phyloP scores from a whole-genome alignment of 2,797 vertebrate genomes.

The Valencia hispanica region DNA sequence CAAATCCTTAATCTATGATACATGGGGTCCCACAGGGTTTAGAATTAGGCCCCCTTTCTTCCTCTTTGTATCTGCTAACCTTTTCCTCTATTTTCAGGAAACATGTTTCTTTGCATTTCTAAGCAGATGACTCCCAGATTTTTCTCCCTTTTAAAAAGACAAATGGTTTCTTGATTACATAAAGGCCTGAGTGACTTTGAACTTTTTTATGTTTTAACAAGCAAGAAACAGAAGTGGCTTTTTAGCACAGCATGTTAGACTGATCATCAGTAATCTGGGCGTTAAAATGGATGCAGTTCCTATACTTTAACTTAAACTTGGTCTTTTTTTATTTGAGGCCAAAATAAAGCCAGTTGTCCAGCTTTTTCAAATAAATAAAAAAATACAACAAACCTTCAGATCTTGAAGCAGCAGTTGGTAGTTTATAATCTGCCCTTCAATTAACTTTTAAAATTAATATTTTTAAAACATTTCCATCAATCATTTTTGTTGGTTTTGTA shows the following conservation, averaged over 20 bases:
- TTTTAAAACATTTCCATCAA: not conserved
- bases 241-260: too few species aligned
- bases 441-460: not conserved
- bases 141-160: not conserved
- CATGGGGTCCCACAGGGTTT: not conserved
- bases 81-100: too few species aligned
- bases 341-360: too few species aligned
- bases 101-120: not conserved
- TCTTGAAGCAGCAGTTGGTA: not conserved
- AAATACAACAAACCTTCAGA: not conserved
- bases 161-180: not conserved
- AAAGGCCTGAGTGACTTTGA: not conserved
- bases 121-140: not conserved
- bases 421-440: not conserved
- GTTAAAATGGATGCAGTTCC: not conserved
- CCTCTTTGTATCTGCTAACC: too few species aligned
- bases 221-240: too few species aligned
- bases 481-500: not conserved
- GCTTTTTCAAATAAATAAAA: not conserved
- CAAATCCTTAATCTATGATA: too few species aligned
- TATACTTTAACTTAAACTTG: not conserved
- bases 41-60: not conserved
- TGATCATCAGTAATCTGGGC: too few species aligned
- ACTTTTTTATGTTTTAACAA: not conserved
- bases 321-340: too few species aligned